These are phyloP conservation scores for Cataglyphis altisquamis DNA, from an alignment of 2,888 invertebrate genomes.

Conservation along the genomic window DNA sequence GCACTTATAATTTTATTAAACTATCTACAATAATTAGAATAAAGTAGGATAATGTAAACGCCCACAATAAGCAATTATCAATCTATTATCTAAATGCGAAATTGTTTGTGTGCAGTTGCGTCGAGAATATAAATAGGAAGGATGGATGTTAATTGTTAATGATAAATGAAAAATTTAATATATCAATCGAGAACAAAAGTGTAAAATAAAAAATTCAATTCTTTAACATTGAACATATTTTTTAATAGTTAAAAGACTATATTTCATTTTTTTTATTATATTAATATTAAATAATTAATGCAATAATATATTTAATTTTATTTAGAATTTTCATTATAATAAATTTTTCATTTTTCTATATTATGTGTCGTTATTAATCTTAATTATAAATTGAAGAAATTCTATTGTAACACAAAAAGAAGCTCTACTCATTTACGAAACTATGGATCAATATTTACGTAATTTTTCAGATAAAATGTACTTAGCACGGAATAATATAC, in stretches of 20 bases:
- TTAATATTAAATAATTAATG: constrained; percentile 11
- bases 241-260: neutral
- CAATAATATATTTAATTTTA: neutral
- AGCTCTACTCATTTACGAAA: neutral
- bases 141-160: constrained; percentile 67
- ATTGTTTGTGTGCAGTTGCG: constrained; percentile 69
- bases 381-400: neutral
- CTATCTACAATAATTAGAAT: neutral
- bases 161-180: constrained; percentile 57
- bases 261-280: constrained; percentile 7
- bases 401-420: neutral
- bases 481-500: neutral
- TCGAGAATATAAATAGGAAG: constrained; percentile 74
- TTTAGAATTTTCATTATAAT: neutral
- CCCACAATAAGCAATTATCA: neutral
- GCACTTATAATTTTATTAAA: neutral
- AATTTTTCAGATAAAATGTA: constrained; percentile 16
- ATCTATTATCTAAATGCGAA: constrained; percentile 71
- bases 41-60: neutral
- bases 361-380: neutral
- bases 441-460: neutral
- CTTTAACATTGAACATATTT: neutral
- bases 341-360: neutral
- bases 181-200: neutral
- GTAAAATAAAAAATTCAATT: constrained; percentile 1